These are phyloP conservation scores for Periplaneta americana DNA, from an alignment of 1,140 invertebrate genomes.

Conservation along the genomic window DNA sequence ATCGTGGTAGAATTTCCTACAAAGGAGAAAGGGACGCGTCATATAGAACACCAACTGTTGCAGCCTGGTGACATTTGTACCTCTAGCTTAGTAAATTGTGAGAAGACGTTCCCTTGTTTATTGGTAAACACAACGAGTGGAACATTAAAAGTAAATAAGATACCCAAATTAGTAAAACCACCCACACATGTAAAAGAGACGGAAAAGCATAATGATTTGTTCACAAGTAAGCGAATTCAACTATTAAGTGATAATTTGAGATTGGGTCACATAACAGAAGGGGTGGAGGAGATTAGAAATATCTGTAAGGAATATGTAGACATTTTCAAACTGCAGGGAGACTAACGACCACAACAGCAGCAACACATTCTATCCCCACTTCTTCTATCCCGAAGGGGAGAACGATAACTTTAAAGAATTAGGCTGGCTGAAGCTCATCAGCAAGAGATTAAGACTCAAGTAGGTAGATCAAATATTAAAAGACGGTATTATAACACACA, in stretches of 20 bases:
- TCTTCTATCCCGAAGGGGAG: not conserved
- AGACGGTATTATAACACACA: not conserved
- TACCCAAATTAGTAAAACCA: not conserved
- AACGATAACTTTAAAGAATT: not conserved
- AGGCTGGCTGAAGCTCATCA: conserved; percentile 3
- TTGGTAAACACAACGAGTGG: not conserved
- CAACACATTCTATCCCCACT: not conserved
- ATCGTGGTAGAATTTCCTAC: not conserved
- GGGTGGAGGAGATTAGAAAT: not conserved
- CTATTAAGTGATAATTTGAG: not conserved
- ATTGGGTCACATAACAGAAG: not conserved
- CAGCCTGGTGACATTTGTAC: not conserved
- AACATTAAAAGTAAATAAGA: not conserved
- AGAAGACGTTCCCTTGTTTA: not conserved
- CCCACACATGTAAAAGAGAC: not conserved
- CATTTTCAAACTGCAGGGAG: not conserved
- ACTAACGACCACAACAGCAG: not conserved
- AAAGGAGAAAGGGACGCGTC: not conserved
- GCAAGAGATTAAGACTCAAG: not conserved
- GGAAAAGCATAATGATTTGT: not conserved
- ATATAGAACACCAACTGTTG: not conserved
- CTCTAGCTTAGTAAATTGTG: not conserved
- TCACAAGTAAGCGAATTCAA: not conserved
- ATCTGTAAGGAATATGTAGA: not conserved
- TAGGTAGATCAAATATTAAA: conserved; percentile 1